Base-by-base conservation (phyloP, 2,888 invertebrate species). In the Eupithecia subumbrata region DNA sequence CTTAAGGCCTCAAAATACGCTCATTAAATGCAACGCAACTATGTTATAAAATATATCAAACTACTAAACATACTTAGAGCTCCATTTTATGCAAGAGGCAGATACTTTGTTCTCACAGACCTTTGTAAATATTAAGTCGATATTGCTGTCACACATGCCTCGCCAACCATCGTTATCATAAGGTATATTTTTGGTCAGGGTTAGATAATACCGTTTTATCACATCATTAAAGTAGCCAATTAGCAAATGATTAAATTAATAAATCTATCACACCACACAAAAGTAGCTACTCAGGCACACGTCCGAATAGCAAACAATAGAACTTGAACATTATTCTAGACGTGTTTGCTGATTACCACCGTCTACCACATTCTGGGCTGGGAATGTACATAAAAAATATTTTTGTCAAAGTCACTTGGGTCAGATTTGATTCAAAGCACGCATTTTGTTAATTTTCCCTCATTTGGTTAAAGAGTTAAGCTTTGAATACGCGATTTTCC, bases 341-440 rank as follows among this genome's bases (percentile, higher is more conserved):
- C 68, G 43, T 43, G 22, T 22, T 43, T 68, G 2, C 18, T 14
- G 12, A 12, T 67, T n/a, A 67, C 5, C 18, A n/a, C 16, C 8
- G 22, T 67, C 3, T 72, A 75, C 48, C 69, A 64, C 77, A 83
- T 80, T 82, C 85, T 83, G 83, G 85, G 82, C 85, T 80, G 88
- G 91, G 91, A 92, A 92, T 92, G 91, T 91, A 86, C 87, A 85
- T 84, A 86, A 69, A 76, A n/a, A 82, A 76, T 43, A 43, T 79
- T 76, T 81, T 83, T 82, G 80, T 79, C 63, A 77, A 78, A 79
- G 79, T 79, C 71, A 75, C 37, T 74, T 76, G 40, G 70, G 69
- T 40, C n/a, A 30, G 37, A 22, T 56, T 56, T 11, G 22, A 56
- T 56, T 63, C 71, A 76, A 70, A 67, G 56, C 37, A 75, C 14